phyloP scores from a whole-genome alignment of 2,113 vertebrate genomes.

The Panthera uncia region DNA sequence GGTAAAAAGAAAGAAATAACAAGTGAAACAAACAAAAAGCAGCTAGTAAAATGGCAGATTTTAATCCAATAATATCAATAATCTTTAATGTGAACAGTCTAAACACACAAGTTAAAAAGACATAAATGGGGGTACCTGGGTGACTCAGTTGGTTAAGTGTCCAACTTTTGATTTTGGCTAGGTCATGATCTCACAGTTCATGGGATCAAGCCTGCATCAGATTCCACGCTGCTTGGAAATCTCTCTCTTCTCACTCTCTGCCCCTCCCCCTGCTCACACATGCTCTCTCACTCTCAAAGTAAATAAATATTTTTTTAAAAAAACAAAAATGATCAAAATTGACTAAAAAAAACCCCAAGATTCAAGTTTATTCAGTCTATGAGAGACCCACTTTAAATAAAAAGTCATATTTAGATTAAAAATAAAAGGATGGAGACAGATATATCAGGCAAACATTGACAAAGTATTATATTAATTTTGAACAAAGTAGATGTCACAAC shows the following conservation, averaged over 20 bases:
- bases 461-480: not conserved
- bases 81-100: not conserved
- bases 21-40: not conserved
- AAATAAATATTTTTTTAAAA: not conserved
- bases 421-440: not conserved
- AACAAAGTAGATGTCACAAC: not conserved
- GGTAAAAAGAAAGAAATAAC: not conserved
- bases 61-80: not conserved
- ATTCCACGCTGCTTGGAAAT: too few relatives aligned
- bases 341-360: not conserved
- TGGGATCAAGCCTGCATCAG: too few relatives aligned
- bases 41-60: not conserved
- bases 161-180: too few relatives aligned
- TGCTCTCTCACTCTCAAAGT: too few relatives aligned
- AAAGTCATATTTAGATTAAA: not conserved
- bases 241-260: too few relatives aligned
- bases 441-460: not conserved
- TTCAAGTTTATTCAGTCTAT: not conserved
- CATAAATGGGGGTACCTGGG: not conserved
- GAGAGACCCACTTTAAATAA: not conserved
- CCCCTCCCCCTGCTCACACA: too few relatives aligned
- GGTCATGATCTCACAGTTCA: too few relatives aligned
- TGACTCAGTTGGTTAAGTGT: too few relatives aligned
- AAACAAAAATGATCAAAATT: not conserved
- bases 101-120: not conserved